Base-by-base conservation (phyloP, 2,888 invertebrate species). In the Leptopilina drosophilae region DNA sequence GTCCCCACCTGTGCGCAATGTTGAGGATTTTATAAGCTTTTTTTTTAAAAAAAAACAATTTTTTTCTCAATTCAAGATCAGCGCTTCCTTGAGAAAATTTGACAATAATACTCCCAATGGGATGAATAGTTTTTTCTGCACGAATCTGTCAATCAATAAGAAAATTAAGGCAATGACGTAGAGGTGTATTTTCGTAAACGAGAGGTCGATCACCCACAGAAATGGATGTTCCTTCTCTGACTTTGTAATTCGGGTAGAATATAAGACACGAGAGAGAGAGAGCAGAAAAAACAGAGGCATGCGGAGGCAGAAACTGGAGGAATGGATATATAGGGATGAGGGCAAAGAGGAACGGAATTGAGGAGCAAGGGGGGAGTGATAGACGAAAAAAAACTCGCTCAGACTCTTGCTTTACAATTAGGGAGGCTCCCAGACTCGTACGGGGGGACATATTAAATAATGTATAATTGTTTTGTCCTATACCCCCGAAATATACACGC, bases 401-500 rank as follows among this genome's bases (percentile, higher is more conserved):
- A 59, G 64, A 53, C 73, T 77, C 76, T 80, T 78, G 80, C 76
- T 73, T 82, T 80, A 80, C 79, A 80, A 80, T 82, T 82, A 82
- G 78, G 77, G 15, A 76, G 65, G 77, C 59, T 59, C 76, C 77
- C 79, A 33, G 65, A 65, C 64, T 64, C 64, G 56, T 78, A 53
- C 69, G 20, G 20, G 53, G 77, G 64, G 78, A 78, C 77, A 80
- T 82, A 80, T 80, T 82, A 65, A 82, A 82, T 82, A 78, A 82
- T 82, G 77, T 80, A 80, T 82, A 78, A 80, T 82, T 80, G 82
- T 80, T 82, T 82, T 80, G 80, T 78, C 59, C 79, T 64, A 20
- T 20, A 53, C 53, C 62, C 6, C 56, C 40, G 49, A 62, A 53
- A 49, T 65, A 76, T 67, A 67, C 79, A 77, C 62, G 78, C 73